phyloP scores from a whole-genome alignment of 1,140 invertebrate genomes.

The Lepidurus packardi region DNA sequence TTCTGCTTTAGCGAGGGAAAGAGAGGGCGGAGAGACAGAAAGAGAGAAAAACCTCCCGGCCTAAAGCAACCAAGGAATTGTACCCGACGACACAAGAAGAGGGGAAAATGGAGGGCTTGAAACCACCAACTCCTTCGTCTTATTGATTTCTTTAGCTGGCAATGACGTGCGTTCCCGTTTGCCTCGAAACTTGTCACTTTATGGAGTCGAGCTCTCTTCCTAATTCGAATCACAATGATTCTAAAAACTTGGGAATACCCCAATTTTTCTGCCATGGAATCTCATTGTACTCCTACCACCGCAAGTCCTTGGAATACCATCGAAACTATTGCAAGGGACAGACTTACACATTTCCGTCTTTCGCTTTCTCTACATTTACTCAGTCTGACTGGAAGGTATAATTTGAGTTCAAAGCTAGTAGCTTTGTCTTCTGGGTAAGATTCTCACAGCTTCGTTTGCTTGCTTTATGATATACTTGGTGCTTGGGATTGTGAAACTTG shows the following conservation, averaged over 20 bases:
- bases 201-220: background rate
- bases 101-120: background rate
- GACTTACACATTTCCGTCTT: too few relatives aligned
- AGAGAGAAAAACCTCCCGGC: background rate
- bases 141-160: slow-evolving; percentile 22
- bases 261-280: background rate
- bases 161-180: slow-evolving; percentile 1
- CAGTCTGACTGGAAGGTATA: too few relatives aligned
- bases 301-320: too few relatives aligned
- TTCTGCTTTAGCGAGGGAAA: background rate
- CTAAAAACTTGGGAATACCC: background rate
- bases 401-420: background rate
- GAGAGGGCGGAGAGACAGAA: background rate
- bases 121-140: slow-evolving; percentile 7
- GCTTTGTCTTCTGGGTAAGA: background rate
- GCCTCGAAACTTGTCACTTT: slow-evolving; percentile 15
- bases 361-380: too few relatives aligned
- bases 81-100: background rate
- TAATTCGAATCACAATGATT: background rate
- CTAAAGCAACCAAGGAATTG: background rate
- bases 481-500: background rate
- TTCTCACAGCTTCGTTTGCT: background rate
- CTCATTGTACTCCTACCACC: too few relatives aligned
- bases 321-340: too few relatives aligned
- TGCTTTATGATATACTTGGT: background rate